Base-by-base conservation (phyloP, 2,113 vertebrate genomes). In the Sorex fumeus region DNA sequence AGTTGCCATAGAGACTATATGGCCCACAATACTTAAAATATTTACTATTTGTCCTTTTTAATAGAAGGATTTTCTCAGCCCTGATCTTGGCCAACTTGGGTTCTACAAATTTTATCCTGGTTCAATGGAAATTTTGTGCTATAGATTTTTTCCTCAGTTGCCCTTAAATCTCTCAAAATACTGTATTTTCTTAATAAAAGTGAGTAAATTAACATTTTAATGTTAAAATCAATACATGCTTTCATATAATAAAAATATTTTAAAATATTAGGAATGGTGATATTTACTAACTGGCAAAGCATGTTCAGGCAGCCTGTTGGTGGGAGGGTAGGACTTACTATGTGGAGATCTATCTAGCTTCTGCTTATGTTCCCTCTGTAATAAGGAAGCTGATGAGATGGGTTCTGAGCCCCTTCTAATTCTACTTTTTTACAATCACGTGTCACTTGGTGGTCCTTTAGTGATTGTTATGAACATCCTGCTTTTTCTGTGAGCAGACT, bases 61-160 rank as follows among this genome's bases (percentile, higher is more conserved):
- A 13, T 70, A 70, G 78, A 75, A 88, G 9, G 82, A 75, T 89
- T 70, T 91, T 45, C 40, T 79, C 76, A 74, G 16, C 27, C 19
- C 40, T 62, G 43, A 79, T 50, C 27, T 43, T 71, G 25, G 69
- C 9, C 23, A 50, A 13, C 34, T 82, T 79, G 30, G 40, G 30
- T 80, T 86, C 62, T 81, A 71, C 19, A 79, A 53, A 57, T 80
- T 25, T 66, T 81, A 53, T 82, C 16, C 47, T n/a, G 78, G 32
- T 19, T 57, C 88, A 8, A 5, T 75, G 11, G 79, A 43, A 76
- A 64, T 80, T 83, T 84, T 75, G 76, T 71, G 79, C 16, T 0
- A n/a, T 32, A 60, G 11, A 43, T 71, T 62, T 90, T 32, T 85
- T 25, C 57, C 57, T 23, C 57, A 60, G 57, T 23, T 60, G 57